Evolutionary conservation across 2,888 invertebrate genomes (phyloP), one percentile per base, ranked within the genome.

Genomic region (Siphlonurus alternatus): DNA sequence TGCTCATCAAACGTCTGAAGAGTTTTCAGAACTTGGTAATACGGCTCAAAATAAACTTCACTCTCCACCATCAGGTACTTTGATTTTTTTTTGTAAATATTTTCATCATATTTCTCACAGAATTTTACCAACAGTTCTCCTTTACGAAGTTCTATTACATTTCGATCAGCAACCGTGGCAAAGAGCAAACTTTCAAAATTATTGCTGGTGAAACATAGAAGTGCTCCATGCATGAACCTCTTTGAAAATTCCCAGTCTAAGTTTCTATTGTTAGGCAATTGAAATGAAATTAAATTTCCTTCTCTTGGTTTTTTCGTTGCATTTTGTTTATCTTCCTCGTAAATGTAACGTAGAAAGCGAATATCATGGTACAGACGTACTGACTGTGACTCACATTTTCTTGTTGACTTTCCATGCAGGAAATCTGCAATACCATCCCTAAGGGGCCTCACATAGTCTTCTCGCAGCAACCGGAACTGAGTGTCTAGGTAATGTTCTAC

Each of bases 21-120:
- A n/a, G 85, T 87, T 68, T 79, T 80, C 63, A 89, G 76, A 0
- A 89, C 87, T 71, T 87, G 84, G 67, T 84, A 80, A 72, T 91
- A 92, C 0, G 91, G 88, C 71, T 91, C 91, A 72, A 91, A 90
- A 73, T 86, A 93, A 0, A 87, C 84, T 62, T 83, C 84, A 63
- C 88, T 85, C 73, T 91, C 89, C 1, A 88, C 80, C 87, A 91
- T 87, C 63, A 76, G 73, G 60, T 76, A 72, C 23, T 70, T 69
- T 1, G 72, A 71, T 23, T 74, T 70, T 65, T 76, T 74, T 53
- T 74, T 74, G 22, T 72, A 71, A 61, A 76, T 68, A 73, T 59
- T 54, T 25, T 65, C 63, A 5, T 69, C 66, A 25, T 67, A 59
- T 25, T 69, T 61, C 25, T 64, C 64, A 19, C 74, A 19, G 76